Conservation (phyloP, 2,888 invertebrate genomes). For the Neoitamus cyanurus region DNA sequence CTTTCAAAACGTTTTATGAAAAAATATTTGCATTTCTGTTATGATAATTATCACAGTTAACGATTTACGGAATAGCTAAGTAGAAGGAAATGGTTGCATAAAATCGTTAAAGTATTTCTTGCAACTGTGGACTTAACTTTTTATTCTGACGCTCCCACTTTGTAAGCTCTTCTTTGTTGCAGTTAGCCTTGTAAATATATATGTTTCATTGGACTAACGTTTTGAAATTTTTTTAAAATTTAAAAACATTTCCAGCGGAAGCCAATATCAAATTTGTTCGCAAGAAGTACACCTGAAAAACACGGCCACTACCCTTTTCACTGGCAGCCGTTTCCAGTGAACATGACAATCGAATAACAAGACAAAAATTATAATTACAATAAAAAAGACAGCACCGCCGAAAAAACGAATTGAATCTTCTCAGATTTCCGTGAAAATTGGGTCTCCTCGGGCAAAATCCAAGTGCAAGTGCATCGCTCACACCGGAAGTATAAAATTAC, state of each 20-base stretch:
- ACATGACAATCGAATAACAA: not conserved
- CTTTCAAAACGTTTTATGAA: too few relatives aligned
- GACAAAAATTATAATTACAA: constrained; percentile 14
- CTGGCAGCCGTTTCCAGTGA: not conserved
- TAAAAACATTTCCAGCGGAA: not conserved
- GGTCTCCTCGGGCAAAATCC: constrained; percentile 27
- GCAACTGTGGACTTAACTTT: too few relatives aligned
- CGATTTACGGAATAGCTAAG: too few relatives aligned
- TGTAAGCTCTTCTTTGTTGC: too few relatives aligned
- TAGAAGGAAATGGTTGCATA: too few relatives aligned
- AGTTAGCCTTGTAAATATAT: too few relatives aligned
- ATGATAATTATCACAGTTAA: too few relatives aligned
- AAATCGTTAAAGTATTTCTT: too few relatives aligned
- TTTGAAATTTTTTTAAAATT: not conserved
- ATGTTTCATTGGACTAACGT: not conserved
- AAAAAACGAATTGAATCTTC: constrained; percentile 13
- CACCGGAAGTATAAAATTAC: constrained; percentile 67
- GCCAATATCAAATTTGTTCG: not conserved
- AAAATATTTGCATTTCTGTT: too few relatives aligned
- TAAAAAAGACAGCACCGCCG: not conserved
- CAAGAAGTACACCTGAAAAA: not conserved
- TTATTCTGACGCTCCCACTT: too few relatives aligned
- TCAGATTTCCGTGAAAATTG: constrained; percentile 44
- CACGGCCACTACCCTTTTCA: not conserved
- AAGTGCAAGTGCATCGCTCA: constrained; percentile 53